Evolutionary conservation across 2,888 invertebrate species (phyloP), one percentile per base, ranked within the genome.

Genomic region (Merodon equestris): DNA sequence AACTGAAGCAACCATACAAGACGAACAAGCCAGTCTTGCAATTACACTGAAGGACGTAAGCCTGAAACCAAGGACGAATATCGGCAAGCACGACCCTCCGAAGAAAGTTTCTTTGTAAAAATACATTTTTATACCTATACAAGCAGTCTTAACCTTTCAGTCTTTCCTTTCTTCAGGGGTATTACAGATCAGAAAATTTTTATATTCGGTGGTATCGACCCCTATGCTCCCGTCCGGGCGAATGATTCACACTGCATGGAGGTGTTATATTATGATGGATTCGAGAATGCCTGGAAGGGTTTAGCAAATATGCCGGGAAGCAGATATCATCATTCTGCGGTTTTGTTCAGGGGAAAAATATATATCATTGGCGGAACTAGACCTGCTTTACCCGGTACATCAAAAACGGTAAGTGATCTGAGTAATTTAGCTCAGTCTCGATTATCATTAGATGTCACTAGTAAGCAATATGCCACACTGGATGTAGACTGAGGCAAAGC

Each of bases 201-300:
- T 10, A 91, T 94, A 13, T 93, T 94, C 83, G 94, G 94, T 4
- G 94, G 94, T 1, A 90, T 92, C 18, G 93, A 94, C 86, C 93
- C 93, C 4, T 92, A 92, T 83, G 86, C 90, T 2, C 79, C 76
- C 18, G 73, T 81, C 40, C 72, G 81, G 19, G 27, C 70, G 17
- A 72, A 68, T 34, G 82, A 83, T 51, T 57, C 68, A 57, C 68
- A 67, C 18, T 93, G 93, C 5, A 92, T 91, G 84, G 91, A 92
- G 84, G 92, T 94, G 74, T 71, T 87, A 56, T 90, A 91, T 82
- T 93, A 92, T 82, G 90, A 92, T 82, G 91, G 92, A 0, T 90
- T 90, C 9, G 89, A 88, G 5, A 93, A 93, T 85, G 87, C 89
- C 13, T 94, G 94, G 94, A 92, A 92, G 83, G 90, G 90, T 83